phyloP scores from a whole-genome alignment of 2,113 vertebrate genomes.

The Microtus richardsoni region DNA sequence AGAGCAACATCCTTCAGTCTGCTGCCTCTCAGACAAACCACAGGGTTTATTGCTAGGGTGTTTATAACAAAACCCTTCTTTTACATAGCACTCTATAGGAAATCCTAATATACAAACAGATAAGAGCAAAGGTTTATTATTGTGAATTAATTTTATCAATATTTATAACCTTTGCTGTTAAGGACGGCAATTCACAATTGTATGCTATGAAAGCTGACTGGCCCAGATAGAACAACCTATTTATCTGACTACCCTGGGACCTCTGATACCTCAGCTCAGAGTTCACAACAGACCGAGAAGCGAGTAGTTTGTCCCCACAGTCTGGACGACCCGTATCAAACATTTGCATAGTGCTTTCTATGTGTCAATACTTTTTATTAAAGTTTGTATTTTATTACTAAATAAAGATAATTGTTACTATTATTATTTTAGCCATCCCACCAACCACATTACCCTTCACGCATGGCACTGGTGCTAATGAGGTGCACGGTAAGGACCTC shows the following conservation, averaged over 20 bases:
- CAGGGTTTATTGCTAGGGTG: not conserved
- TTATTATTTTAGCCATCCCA: slow-evolving; percentile 24
- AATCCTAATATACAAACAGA: slow-evolving; percentile 33
- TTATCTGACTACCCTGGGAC: not conserved
- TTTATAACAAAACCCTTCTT: slow-evolving; percentile 24
- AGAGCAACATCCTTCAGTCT: not conserved
- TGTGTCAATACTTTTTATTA: not conserved
- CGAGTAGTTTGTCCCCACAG: not conserved
- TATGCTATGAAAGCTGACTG: not conserved
- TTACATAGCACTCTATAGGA: not conserved
- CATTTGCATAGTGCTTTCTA: not conserved
- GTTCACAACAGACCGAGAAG: not conserved
- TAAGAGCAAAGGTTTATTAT: not conserved
- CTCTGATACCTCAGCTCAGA: slow-evolving; percentile 10
- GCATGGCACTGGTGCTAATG: not conserved
- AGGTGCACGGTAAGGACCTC: not conserved
- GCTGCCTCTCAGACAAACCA: not conserved
- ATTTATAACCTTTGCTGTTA: slow-evolving; percentile 21
- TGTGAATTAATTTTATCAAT: not conserved
- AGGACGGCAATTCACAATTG: not conserved
- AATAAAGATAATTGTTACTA: slow-evolving; percentile 10
- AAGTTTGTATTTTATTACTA: slow-evolving; percentile 46
- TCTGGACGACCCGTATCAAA: not conserved
- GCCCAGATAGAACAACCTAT: not conserved
- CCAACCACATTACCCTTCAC: not conserved